Evolutionary conservation across 2,113 vertebrate genomes (phyloP), one percentile per base, ranked within the genome.

Genomic region (Hemicordylus capensis): DNA sequence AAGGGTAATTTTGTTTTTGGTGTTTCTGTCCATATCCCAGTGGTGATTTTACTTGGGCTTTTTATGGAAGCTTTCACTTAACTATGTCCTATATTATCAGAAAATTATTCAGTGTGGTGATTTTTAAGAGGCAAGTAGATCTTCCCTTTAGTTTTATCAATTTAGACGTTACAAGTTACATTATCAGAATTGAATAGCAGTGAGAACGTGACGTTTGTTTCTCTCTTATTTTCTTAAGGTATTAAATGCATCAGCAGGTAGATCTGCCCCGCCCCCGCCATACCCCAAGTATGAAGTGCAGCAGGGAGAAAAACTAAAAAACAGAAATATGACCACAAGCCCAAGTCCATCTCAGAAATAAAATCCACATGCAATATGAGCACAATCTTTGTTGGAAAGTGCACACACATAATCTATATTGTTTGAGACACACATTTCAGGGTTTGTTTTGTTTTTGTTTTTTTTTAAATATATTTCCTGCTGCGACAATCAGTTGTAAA

Each of bases 81-180:
- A 1, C 51, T 7, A 10, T 82, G n/a, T 42, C 9, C 1, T 44
- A 73, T 39, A n/a, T 61, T 26, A 10, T 19, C 28, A 61, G 37
- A 61, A 5, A 3, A 24, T 34, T 82, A 72, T 70, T 70, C 66
- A 42, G 24, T 81, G 54, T 34, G 61, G 17, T 59, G 5, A 46
- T 83, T 82, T 73, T 83, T 34, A 83, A 61, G 39, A 73, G 67
- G 15, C 54, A 51, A 46, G 28, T 12, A 61, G 12, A 46, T 31
- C 28, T 3, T 91, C 90, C 88, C 92, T 73, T 84, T n/a, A 89
- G 80, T 83, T 59, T 63, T 84, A 85, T 82, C 88, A 90, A 0
- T 76, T 67, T 85, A 70, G 82, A 88, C 92, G 8, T 90, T 79
- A 84, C 80, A 87, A 85, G 79, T 90, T 75, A 86, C 72, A 58